Base-by-base conservation (phyloP, 1,140 invertebrate species). In the Drosophila arizonae region DNA sequence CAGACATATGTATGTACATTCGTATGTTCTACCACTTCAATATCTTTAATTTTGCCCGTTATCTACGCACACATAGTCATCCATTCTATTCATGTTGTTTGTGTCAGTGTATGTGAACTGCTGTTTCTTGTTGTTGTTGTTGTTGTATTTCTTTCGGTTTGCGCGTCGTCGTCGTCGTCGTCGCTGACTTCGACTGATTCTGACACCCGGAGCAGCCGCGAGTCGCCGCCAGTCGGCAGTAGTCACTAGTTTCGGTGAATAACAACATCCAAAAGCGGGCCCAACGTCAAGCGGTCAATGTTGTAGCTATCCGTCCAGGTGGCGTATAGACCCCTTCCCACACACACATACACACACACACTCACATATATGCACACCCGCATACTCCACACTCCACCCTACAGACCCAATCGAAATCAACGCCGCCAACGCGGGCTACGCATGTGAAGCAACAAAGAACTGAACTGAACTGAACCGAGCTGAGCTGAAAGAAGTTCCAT, bases 11-110 rank as follows among this genome's bases (percentile, higher is more conserved):
- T 24, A 43, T 30, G 28, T 24, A 24, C 51, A 45, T 55, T 43
- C 69, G 50, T 69, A 56, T 60, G 61, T 84, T 87, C 69, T 81
- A 76, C 67, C 72, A 81, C 45, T 76, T 61, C 56, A 66, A 87
- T 87, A 87, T 87, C 82, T 82, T 63, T 45, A 64, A 71, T 57
- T 75, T 73, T 57, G 56, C 60, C 63, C 58, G 75, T 86, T 86
- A 86, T 86, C 82, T 79, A 67, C 79, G 54, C 68, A 87, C 72
- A 81, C 81, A 78, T 6, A 30, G 4, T 50, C 56, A 60, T 46
- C 36, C 46, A 41, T 72, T 54, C 41, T 48, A 64, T 62, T 51
- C 62, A 46, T 72, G 30, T 65, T 43, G 41, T 61, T 13, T 64
- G 50, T 67, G 64, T 65, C 43, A 50, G 28, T 39, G 64, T 65